These are phyloP conservation scores for Leptinotarsa rubiginosa DNA, from an alignment of 2,888 invertebrate species.

Conservation along the genomic window DNA sequence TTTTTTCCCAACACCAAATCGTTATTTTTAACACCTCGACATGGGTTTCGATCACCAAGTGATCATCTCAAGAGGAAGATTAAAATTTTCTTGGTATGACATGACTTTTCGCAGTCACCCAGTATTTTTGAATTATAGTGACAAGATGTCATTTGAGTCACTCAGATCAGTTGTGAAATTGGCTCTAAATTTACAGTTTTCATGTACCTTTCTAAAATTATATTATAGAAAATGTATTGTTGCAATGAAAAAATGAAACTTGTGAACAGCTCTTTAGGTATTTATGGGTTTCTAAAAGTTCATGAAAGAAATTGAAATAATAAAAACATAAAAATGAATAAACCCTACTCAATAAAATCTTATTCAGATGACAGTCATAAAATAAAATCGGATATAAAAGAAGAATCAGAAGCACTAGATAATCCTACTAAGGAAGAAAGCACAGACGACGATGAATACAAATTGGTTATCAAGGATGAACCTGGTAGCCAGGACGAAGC, in stretches of 20 bases:
- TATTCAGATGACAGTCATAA: constrained; percentile 17
- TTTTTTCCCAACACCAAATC: too few species aligned
- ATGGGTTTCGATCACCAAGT: too few species aligned
- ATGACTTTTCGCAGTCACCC: not conserved
- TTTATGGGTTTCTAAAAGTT: not conserved
- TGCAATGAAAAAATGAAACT: constrained; percentile 8
- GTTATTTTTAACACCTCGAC: too few species aligned
- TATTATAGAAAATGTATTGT: not conserved
- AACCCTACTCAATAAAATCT: not conserved
- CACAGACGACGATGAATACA: constrained; percentile 64
- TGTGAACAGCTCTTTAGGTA: not conserved
- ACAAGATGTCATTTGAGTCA: constrained; percentile 3
- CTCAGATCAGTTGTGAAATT: not conserved
- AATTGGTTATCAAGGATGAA: constrained; percentile 63
- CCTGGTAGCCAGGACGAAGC: constrained; percentile 58
- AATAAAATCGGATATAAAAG: constrained; percentile 36
- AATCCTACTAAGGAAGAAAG: constrained; percentile 35
- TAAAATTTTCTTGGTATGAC: too few species aligned
- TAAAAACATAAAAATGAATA: not conserved
- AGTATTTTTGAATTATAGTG: not conserved
- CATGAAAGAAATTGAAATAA: not conserved
- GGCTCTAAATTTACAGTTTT: not conserved
- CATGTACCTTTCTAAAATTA: not conserved
- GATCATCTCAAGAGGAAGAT: too few species aligned
- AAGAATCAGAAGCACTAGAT: constrained; percentile 15